Evolutionary conservation across 2,113 vertebrate genomes (phyloP).

Genomic region (Eptesicus fuscus): DNA sequence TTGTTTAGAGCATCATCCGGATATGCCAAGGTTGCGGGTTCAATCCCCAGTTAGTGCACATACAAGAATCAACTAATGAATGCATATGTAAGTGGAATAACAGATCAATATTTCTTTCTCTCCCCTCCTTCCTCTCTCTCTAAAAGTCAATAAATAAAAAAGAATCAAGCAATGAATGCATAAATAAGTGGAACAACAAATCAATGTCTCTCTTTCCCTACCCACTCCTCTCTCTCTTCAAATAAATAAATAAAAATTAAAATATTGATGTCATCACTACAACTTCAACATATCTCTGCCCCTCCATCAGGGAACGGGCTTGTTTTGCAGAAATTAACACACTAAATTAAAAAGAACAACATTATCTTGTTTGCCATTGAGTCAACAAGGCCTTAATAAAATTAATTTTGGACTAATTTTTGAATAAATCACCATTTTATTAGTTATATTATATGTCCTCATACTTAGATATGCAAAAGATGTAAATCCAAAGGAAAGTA

Average conservation of each 20-base stretch:
- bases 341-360: background rate
- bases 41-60: background rate
- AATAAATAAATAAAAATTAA: background rate
- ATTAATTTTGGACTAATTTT: background rate
- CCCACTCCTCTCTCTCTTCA: background rate
- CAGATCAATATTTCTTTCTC: background rate
- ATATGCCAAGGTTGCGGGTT: background rate
- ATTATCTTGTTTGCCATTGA: background rate
- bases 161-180: background rate
- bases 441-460: background rate
- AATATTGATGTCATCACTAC: background rate
- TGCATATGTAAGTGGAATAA: background rate
- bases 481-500: background rate
- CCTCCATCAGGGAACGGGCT: background rate
- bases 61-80: background rate
- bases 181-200: background rate
- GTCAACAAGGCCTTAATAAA: background rate
- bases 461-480: background rate
- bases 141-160: background rate
- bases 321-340: slow-evolving; percentile 26
- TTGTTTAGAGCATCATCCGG: background rate
- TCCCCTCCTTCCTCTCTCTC: background rate
- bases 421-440: background rate
- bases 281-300: too few relatives aligned
- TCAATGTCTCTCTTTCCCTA: background rate